These are phyloP conservation scores for Tinamus major DNA, from an alignment of 2,797 vertebrate genomes.

Conservation along the genomic window DNA sequence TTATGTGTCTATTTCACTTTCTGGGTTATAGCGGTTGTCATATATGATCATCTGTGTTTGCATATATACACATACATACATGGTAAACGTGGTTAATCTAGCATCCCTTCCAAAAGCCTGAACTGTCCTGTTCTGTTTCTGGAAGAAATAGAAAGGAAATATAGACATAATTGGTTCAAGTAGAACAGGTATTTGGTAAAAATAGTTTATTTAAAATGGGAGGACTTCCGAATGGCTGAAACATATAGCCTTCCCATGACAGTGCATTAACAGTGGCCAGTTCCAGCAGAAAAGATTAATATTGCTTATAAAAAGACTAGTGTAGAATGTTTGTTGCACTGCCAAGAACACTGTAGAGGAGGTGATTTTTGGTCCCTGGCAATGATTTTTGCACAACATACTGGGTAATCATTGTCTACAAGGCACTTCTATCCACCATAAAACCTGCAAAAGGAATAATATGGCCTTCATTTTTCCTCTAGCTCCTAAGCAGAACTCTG, in stretches of 20 bases:
- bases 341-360: constrained; percentile 25
- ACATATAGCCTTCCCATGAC: constrained; percentile 12
- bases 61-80: not conserved
- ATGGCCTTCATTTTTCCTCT: constrained; percentile 56
- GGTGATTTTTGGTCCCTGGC: constrained; percentile 27
- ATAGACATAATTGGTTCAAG: not conserved
- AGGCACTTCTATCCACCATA: constrained; percentile 50
- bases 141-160: not conserved
- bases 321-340: constrained; percentile 65
- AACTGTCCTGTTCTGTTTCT: not conserved
- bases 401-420: constrained; percentile 63
- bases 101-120: not conserved
- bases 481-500: constrained; percentile 36
- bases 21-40: not conserved
- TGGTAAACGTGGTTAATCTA: not conserved
- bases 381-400: constrained; percentile 54
- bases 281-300: constrained; percentile 58
- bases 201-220: constrained; percentile 23
- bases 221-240: constrained; percentile 6
- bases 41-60: not conserved
- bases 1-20: not conserved
- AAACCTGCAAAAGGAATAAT: constrained; percentile 58
- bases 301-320: constrained; percentile 42
- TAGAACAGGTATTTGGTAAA: constrained; percentile 3
- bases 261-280: constrained; percentile 6